A percentile compares a stretch with the other conserved stretches of the same genome.
These are phyloP conservation scores for Limenitis camilla DNA, from an alignment of 2,888 invertebrate species.

Conservation along the genomic window DNA sequence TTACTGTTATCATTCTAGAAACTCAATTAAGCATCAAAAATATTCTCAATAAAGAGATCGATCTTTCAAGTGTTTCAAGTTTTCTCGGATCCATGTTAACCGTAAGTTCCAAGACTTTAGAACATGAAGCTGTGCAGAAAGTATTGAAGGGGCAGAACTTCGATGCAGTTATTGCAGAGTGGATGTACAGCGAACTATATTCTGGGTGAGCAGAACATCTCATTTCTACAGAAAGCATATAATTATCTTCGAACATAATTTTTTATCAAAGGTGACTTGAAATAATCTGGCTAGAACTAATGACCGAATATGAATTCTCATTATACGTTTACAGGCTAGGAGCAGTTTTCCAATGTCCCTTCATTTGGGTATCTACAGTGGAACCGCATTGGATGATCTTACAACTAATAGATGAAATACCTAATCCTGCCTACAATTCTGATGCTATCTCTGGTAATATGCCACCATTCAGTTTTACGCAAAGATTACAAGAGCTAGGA, in stretches of 20 bases:
- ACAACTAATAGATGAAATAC: conserved; percentile 29
- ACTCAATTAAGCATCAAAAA: conserved; percentile 16
- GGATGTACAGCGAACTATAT: conserved; percentile 26
- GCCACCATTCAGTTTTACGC: conserved; percentile 31
- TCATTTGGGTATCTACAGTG: conserved; percentile 35
- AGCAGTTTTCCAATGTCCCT: conserved; percentile 33
- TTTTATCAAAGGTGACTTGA: too few relatives aligned
- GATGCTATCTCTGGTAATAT: conserved; percentile 22
- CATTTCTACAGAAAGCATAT: not conserved
- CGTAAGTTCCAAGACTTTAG: conserved; percentile 1
- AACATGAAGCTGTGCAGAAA: not conserved
- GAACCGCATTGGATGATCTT: conserved; percentile 33
- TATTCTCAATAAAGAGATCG: conserved; percentile 23
- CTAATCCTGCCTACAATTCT: conserved; percentile 33
- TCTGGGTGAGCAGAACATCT: conserved; percentile 18
- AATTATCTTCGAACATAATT: too few relatives aligned
- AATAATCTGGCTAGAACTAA: too few relatives aligned
- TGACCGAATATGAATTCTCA: not conserved
- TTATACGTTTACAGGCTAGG: conserved; percentile 34
- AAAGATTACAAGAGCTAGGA: conserved; percentile 24
- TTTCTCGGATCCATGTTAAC: conserved; percentile 21
- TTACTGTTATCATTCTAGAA: too few relatives aligned
- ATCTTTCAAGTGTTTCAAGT: conserved; percentile 3
- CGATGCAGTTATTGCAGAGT: conserved; percentile 27
- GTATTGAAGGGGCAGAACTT: conserved; percentile 22